Conservation (phyloP, 2,888 invertebrate genomes). For the Apodemia hepburni region DNA sequence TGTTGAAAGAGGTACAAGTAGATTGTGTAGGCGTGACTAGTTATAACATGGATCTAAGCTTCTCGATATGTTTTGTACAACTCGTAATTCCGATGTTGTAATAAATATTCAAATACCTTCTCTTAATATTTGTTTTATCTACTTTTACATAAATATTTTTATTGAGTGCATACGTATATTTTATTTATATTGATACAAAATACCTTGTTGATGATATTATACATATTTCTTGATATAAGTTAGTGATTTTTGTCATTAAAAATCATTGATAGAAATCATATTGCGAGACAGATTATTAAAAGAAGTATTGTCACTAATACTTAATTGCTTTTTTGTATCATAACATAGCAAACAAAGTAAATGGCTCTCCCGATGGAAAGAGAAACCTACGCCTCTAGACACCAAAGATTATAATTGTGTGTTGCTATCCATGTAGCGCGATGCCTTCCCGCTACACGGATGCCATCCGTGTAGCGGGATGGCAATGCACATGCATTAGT, state of each 20-base stretch:
- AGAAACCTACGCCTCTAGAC: no score
- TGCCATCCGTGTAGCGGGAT: no score
- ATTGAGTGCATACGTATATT: background rate
- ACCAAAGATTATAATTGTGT: no score
- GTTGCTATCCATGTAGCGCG: no score
- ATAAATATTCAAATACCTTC: conserved; percentile 7
- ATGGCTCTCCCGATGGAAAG: no score
- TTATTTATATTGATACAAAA: background rate
- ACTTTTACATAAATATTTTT: conserved; percentile 2
- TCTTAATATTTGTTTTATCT: conserved; percentile 9
- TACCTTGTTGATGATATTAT: background rate
- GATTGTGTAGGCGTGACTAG: conserved; percentile 63
- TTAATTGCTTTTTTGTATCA: background rate
- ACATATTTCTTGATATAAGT: background rate
- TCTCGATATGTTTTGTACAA: conserved; percentile 32
- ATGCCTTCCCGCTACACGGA: no score
- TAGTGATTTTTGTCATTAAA: no score
- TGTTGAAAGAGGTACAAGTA: conserved; percentile 60
- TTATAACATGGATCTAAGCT: conserved; percentile 34
- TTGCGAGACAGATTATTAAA: background rate
- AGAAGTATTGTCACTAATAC: background rate
- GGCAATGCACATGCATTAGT: no score
- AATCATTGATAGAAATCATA: no score
- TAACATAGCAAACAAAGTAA: no score
- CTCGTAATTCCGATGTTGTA: conserved; percentile 21